phyloP scores from a whole-genome alignment of 2,113 vertebrate genomes.

The Callospermophilus lateralis region DNA sequence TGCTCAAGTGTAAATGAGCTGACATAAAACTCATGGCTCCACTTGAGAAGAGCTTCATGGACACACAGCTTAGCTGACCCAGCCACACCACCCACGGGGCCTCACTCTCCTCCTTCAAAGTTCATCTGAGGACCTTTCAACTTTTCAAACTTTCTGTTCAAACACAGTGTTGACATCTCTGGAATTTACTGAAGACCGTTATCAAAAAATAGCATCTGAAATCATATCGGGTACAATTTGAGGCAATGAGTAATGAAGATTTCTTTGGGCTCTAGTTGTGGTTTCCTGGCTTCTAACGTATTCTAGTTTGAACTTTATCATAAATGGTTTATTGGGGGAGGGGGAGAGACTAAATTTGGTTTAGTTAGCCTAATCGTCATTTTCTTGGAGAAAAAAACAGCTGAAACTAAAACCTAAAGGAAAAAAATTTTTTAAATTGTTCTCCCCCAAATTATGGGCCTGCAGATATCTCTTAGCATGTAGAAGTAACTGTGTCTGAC shows the following conservation, averaged over 20 bases:
- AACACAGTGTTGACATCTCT: constrained; percentile 55
- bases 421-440: neutral
- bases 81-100: neutral
- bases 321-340: neutral
- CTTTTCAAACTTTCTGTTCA: constrained; percentile 57
- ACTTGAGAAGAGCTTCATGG: fast-evolving
- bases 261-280: constrained; percentile 50
- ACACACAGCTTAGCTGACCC: no score
- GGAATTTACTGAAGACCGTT: constrained; percentile 50
- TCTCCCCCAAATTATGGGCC: neutral
- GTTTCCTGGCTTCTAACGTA: constrained; percentile 14
- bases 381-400: neutral
- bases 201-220: constrained; percentile 61
- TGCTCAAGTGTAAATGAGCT: neutral
- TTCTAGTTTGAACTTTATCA: constrained; percentile 58
- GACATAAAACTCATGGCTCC: neutral
- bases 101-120: neutral
- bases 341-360: neutral
- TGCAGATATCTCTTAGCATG: neutral
- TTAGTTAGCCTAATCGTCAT: neutral
- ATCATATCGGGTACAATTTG: constrained; percentile 15
- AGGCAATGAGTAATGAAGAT: constrained; percentile 43
- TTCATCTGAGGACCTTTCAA: neutral
- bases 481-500: neutral
- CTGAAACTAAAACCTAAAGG: neutral